Percentiles rank a stretch among this genome's conserved stretches.
Evolutionary conservation across 2,888 invertebrate species (phyloP).

Genomic region (Tetrapedia diversipes): DNA sequence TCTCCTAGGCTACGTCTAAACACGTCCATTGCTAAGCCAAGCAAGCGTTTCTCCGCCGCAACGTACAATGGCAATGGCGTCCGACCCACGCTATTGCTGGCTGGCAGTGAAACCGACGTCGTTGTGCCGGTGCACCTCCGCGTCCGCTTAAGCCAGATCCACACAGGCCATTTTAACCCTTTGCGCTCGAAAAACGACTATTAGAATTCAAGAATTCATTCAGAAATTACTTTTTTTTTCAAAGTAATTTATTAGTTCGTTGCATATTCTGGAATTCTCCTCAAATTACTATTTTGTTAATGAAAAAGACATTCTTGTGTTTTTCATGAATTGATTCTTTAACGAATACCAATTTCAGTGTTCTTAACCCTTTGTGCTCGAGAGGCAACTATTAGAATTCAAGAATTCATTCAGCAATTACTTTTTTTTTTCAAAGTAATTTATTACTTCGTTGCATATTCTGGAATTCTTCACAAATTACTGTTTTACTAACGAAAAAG

Average conservation of each 20-base stretch:
- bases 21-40: constrained; percentile 52
- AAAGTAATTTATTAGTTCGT: no score
- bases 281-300: no score
- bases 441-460: no score
- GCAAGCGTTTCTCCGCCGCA: constrained; percentile 56
- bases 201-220: background rate
- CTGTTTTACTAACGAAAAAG: no score
- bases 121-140: constrained; percentile 40
- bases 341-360: no score
- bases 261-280: background rate
- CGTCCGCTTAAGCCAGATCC: constrained; percentile 2
- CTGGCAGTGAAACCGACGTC: constrained; percentile 65
- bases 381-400: no score
- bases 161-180: constrained; percentile 69
- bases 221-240: no score
- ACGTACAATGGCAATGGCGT: constrained; percentile 65
- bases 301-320: no score
- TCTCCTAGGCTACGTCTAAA: constrained; percentile 53
- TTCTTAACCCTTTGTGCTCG: no score
- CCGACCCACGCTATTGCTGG: constrained; percentile 65
- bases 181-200: no score
- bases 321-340: no score
- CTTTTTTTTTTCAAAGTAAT: background rate
- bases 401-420: background rate
- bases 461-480: no score